phyloP scores from a whole-genome alignment of 2,888 invertebrate species.

The Heterodera filipjevi region DNA sequence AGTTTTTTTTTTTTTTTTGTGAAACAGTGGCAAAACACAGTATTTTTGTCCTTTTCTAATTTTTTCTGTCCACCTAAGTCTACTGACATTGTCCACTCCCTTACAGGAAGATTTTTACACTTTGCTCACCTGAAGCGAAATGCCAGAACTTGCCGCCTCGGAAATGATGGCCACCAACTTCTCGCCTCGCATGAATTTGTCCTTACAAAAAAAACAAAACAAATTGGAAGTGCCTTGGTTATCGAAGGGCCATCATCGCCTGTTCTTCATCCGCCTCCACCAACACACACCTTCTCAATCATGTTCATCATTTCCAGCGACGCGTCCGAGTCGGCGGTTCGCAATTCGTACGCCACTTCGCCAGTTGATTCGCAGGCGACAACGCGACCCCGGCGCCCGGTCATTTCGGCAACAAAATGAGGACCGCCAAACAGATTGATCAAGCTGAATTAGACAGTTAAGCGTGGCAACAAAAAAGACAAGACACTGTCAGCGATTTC shows the following conservation, averaged over 20 bases:
- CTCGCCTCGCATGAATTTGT: constrained; percentile 80
- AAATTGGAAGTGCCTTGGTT: too few species aligned
- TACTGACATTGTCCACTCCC: too few species aligned
- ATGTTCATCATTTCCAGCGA: constrained; percentile 95
- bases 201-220: too few species aligned
- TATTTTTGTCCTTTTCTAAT: too few species aligned
- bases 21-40: too few species aligned
- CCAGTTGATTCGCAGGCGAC: constrained; percentile 71
- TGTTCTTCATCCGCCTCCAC: neutral
- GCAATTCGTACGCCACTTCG: constrained; percentile 47
- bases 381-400: constrained; percentile 84
- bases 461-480: too few species aligned
- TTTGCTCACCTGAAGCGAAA: constrained; percentile 76
- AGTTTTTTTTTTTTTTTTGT: too few species aligned
- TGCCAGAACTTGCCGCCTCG: constrained; percentile 97
- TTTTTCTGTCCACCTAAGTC: too few species aligned
- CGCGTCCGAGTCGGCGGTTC: constrained; percentile 83
- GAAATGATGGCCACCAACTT: constrained; percentile 92
- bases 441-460: constrained; percentile 71
- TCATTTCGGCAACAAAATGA: constrained; percentile 99
- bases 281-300: constrained; percentile 71
- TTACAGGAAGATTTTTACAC: too few species aligned
- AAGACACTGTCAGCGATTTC: too few species aligned
- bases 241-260: neutral
- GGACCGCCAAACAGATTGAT: constrained; percentile 97